Base-by-base conservation (phyloP, 2,797 vertebrate species). In the Phaenicophaeus curvirostris region DNA sequence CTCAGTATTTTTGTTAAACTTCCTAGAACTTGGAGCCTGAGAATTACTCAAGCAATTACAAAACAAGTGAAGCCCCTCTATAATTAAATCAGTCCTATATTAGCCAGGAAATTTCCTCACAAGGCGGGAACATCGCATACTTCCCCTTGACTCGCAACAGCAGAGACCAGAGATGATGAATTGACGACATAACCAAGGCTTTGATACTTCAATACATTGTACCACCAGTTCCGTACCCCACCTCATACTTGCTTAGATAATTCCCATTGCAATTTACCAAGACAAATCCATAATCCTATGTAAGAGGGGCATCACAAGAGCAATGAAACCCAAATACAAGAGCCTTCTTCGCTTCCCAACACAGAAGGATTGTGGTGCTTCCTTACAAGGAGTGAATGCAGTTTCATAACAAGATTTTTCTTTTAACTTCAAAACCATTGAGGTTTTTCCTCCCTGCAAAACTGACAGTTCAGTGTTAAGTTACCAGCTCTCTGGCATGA, bases 231-330 rank as follows among this genome's bases (percentile, higher is more conserved):
- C 86, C 35, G 77, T 13, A 18, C 13, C 44, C 42, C 15, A 3
- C 41, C 18, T 41, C 20, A 27, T 7, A 9, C 13, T 74, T 88
- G 80, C 62, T 31, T 72, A 61, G 44, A 73, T 44, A 17, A 27
- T 50, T 78, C 90, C 89, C 84, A 87, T 54, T 94, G 83, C 85
- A 84, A 89, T 80, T 87, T 74, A 82, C 31, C 66, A 87, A 55
- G 86, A 88, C 74, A 81, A 96, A 78, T 73, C 66, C 87, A 83
- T 61, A 87, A 37, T 39, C 25, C 48, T 68, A 51, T 30, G 23
- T 44, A 59, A 71, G 37, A 65, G 15, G 11, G 3, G 5, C 48
- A 83, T 24, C 21, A 13, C 1, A 79, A 50, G 31, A 58, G 27
- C 13, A 39, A 31, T 9, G 8, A 90, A 92, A 41, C 14, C 28